These are phyloP conservation scores for Xestobium rufovillosum DNA, from an alignment of 2,888 invertebrate genomes.

Conservation along the genomic window DNA sequence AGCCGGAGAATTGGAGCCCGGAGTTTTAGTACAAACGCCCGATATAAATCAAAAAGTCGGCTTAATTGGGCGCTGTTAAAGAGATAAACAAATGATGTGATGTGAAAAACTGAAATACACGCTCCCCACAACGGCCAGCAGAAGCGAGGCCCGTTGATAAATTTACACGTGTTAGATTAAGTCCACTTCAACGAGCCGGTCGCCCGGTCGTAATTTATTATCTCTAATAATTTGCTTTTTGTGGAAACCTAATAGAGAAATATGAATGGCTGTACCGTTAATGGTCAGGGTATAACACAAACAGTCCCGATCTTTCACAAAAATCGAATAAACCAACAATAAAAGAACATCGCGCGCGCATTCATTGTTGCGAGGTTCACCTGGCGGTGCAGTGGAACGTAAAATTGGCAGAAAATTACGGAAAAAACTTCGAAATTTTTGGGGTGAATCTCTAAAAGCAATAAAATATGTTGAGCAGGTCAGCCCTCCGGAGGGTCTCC, in stretches of 20 bases:
- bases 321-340: conserved; percentile 35
- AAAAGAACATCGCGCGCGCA: conserved; percentile 36
- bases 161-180: conserved; percentile 34
- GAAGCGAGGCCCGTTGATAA: conserved; percentile 21
- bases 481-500: conserved; percentile 25
- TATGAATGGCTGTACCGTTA: too few species aligned
- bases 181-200: conserved; percentile 26
- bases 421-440: conserved; percentile 31
- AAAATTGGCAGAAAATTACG: conserved; percentile 41
- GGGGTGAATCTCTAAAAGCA: conserved; percentile 34
- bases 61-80: too few species aligned
- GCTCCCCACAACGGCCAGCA: too few species aligned
- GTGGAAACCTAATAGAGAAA: conserved; percentile 37
- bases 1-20: too few species aligned
- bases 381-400: conserved; percentile 37
- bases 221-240: conserved; percentile 37
- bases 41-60: too few species aligned
- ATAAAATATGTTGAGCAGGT: conserved; percentile 33
- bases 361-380: conserved; percentile 32
- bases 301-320: conserved; percentile 30
- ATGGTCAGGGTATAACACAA: conserved; percentile 25
- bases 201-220: conserved; percentile 30
- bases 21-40: too few species aligned
- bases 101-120: too few species aligned
- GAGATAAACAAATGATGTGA: too few species aligned